Conservation (phyloP, 2,797 vertebrate genomes). For the Malurus splendens region DNA sequence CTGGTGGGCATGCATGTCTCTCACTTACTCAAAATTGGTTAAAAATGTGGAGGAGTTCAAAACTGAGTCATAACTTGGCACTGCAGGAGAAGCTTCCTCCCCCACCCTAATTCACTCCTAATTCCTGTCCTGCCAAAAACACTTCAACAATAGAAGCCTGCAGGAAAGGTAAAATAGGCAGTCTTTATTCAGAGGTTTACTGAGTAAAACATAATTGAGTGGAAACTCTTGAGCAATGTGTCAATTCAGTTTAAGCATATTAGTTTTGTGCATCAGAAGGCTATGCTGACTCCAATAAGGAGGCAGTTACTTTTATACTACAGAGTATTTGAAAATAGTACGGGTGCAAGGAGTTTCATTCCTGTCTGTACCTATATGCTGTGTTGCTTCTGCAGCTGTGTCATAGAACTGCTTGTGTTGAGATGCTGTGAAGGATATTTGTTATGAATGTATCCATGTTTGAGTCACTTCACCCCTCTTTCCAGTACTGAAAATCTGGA, state of each 20-base stretch:
- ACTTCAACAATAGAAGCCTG: not conserved
- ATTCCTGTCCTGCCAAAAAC: not conserved
- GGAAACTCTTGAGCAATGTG: not conserved
- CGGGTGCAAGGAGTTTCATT: not conserved
- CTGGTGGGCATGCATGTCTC: conserved; percentile 8
- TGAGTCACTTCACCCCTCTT: not conserved
- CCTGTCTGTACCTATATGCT: not conserved
- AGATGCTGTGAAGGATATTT: not conserved
- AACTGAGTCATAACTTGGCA: conserved; percentile 36
- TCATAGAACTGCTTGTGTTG: not conserved
- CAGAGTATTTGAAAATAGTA: not conserved
- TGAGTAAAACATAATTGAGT: not conserved
- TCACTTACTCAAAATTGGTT: conserved; percentile 11
- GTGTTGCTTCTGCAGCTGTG: not conserved
- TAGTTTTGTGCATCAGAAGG: not conserved
- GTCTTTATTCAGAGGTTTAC: not conserved
- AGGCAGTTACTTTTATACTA: not conserved
- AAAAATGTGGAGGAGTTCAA: conserved; percentile 22
- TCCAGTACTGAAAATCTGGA: not conserved
- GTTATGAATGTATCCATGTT: not conserved
- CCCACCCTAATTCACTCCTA: not conserved
- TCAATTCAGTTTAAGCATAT: not conserved
- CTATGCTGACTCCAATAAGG: not conserved
- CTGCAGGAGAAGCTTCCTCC: conserved; percentile 2
- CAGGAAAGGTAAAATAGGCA: not conserved